These are phyloP conservation scores for Rhagonycha lutea DNA, from an alignment of 2,888 invertebrate genomes.

Conservation along the genomic window DNA sequence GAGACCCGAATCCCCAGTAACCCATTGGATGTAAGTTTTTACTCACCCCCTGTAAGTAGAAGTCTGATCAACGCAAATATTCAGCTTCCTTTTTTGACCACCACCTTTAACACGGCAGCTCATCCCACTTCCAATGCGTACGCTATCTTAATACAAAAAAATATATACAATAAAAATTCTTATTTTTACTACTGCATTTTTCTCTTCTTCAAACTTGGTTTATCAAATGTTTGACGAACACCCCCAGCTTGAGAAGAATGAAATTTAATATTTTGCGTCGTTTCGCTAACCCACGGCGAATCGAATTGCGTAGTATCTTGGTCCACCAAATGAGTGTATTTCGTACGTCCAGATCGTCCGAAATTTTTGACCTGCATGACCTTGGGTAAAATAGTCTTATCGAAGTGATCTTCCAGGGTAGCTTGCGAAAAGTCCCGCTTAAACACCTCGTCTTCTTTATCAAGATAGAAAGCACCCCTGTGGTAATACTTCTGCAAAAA, in stretches of 20 bases:
- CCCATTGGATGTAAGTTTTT: too few relatives aligned
- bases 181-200: conserved; percentile 41
- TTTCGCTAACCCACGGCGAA: conserved; percentile 95
- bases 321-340: conserved; percentile 98
- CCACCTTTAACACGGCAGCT: not conserved
- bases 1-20: too few relatives aligned
- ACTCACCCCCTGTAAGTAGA: too few relatives aligned
- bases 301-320: conserved; percentile 99
- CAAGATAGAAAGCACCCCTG: conserved; percentile 97
- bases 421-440: conserved; percentile 94
- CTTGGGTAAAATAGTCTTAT: conserved; percentile 97
- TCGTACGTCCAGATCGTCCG: conserved; percentile 96
- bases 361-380: conserved; percentile 99
- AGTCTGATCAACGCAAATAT: too few relatives aligned
- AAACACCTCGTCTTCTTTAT: conserved; percentile 87
- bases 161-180: not conserved
- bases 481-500: conserved; percentile 99
- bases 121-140: not conserved
- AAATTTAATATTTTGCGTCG: conserved; percentile 85
- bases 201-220: conserved; percentile 73
- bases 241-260: conserved; percentile 88
- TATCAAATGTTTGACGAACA: conserved; percentile 89
- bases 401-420: conserved; percentile 98
- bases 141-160: not conserved
- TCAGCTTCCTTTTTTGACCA: too few relatives aligned